A percentile compares a stretch with the other conserved stretches of the same genome.
phyloP scores from a whole-genome alignment of 2,888 invertebrate species.

The Athrips mouffetella region DNA sequence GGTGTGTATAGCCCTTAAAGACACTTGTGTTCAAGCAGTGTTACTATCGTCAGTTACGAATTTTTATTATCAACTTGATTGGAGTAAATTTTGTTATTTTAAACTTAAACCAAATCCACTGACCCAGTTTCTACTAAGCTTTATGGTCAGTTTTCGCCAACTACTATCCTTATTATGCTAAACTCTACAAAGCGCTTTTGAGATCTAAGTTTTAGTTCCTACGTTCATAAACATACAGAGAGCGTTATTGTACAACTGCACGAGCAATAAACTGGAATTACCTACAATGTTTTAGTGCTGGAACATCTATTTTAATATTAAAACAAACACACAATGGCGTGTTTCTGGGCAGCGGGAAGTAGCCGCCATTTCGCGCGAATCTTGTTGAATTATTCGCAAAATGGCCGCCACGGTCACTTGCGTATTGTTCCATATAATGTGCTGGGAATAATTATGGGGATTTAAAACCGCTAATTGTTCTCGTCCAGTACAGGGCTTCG shows the following conservation, averaged over 20 bases:
- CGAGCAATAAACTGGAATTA: constrained; percentile 20
- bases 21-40: too few relatives aligned
- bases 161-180: too few relatives aligned
- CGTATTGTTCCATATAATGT: constrained; percentile 39
- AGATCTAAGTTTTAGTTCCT: not conserved
- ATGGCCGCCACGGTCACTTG: constrained; percentile 50
- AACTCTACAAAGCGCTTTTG: too few relatives aligned
- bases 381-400: constrained; percentile 68
- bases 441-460: constrained; percentile 40
- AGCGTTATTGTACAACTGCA: constrained; percentile 14
- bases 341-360: constrained; percentile 39
- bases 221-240: constrained; percentile 15
- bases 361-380: constrained; percentile 62
- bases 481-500: constrained; percentile 40
- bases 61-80: too few relatives aligned
- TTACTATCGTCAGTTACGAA: too few relatives aligned
- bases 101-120: too few relatives aligned
- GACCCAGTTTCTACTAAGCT: too few relatives aligned
- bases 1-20: too few relatives aligned
- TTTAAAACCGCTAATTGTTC: constrained; percentile 61
- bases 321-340: constrained; percentile 37
- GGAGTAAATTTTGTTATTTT: too few relatives aligned
- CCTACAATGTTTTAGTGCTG: constrained; percentile 22
- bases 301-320: constrained; percentile 45
- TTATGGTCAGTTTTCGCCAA: too few relatives aligned